Conservation (phyloP, 2,797 vertebrate species). For the Fratercula arctica region DNA sequence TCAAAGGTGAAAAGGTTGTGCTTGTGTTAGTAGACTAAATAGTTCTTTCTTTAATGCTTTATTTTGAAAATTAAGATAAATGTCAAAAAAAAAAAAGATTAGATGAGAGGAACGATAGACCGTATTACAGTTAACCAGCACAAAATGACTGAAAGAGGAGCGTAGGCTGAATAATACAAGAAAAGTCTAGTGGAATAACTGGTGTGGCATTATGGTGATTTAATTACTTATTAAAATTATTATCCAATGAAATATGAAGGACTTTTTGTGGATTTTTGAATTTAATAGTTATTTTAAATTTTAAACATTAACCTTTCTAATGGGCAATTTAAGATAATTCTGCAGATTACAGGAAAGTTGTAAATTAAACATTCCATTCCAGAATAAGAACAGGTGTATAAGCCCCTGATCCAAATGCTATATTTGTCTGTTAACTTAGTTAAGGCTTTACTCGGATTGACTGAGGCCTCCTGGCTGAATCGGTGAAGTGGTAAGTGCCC, state of each 20-base stretch:
- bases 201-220: conserved; percentile 40
- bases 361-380: conserved; percentile 69
- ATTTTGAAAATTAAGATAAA: not conserved
- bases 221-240: conserved; percentile 62
- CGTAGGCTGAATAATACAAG: conserved; percentile 9
- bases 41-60: not conserved
- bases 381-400: conserved; percentile 38
- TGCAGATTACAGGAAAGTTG: conserved; percentile 64
- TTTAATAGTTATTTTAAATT: conserved; percentile 54
- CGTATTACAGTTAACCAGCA: not conserved
- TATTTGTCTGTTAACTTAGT: conserved; percentile 42
- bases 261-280: conserved; percentile 64
- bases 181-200: conserved; percentile 23
- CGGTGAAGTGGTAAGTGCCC: conserved; percentile 9
- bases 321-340: conserved; percentile 61
- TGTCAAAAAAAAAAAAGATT: not conserved
- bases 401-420: conserved; percentile 31
- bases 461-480: conserved; percentile 19
- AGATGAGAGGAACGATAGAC: not conserved
- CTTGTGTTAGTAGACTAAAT: not conserved
- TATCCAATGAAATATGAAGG: conserved; percentile 51
- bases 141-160: not conserved
- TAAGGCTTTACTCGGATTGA: conserved; percentile 50
- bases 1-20: not conserved
- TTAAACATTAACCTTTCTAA: conserved; percentile 70